A percentile compares a stretch with the other conserved stretches of the same genome.
phyloP scores from a whole-genome alignment of 2,797 vertebrate species.

The Bovichtus diacanthus region DNA sequence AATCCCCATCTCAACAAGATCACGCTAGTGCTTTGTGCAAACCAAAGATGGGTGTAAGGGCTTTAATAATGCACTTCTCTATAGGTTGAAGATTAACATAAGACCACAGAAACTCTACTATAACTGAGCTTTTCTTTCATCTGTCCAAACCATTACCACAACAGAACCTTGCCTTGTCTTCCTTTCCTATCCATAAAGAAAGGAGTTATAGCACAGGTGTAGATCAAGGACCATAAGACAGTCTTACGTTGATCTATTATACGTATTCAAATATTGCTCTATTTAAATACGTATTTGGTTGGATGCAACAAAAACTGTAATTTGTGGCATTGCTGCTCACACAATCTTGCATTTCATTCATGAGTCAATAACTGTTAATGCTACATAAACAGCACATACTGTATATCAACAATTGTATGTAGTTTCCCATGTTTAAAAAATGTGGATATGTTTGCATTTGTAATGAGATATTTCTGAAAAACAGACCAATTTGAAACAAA shows the following conservation, averaged over 20 bases:
- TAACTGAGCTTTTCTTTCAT: background rate
- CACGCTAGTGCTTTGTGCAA: slow-evolving; percentile 62
- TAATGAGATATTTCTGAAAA: background rate
- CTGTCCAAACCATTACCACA: background rate
- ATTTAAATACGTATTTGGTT: background rate
- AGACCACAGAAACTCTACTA: slow-evolving; percentile 12
- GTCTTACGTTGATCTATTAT: background rate
- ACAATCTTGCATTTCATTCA: background rate
- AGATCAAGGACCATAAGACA: background rate
- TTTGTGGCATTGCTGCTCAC: background rate
- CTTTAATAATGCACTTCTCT: slow-evolving; percentile 62
- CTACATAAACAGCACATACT: background rate
- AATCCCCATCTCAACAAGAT: slow-evolving; percentile 71
- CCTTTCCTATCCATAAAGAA: background rate
- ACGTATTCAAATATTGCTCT: background rate
- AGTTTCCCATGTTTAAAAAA: background rate
- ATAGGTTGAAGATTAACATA: slow-evolving; percentile 26
- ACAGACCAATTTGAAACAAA: background rate
- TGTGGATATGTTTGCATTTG: background rate
- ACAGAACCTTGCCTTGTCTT: background rate
- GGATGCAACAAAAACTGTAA: background rate
- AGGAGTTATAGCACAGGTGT: background rate
- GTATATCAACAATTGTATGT: background rate
- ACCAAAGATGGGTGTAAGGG: slow-evolving; percentile 61
- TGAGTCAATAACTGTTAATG: background rate